A percentile compares a stretch with the other conserved stretches of the same genome.
Evolutionary conservation across 2,888 invertebrate genomes (phyloP).

Genomic region (Heliconius ismenius): DNA sequence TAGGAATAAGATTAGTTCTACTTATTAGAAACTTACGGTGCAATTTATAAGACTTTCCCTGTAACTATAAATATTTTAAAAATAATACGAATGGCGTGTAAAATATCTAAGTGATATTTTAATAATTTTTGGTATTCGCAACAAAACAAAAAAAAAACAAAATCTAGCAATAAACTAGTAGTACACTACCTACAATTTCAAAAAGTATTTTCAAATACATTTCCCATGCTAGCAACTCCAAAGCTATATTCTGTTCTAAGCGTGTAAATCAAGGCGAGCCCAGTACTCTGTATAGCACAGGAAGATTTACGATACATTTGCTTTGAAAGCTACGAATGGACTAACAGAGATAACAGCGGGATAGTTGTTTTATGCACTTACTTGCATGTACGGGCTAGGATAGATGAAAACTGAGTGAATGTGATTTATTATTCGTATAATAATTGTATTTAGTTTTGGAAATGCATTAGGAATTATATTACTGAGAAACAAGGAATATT

Average conservation of each 20-base stretch:
- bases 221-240: background rate
- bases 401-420: background rate
- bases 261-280: slow-evolving; percentile 20
- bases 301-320: slow-evolving; percentile 41
- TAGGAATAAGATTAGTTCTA: slow-evolving; percentile 3
- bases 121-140: too few species aligned
- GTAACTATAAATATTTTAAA: too few species aligned
- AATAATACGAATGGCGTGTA: too few species aligned
- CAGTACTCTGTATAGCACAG: slow-evolving; percentile 16
- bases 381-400: background rate
- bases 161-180: background rate
- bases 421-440: slow-evolving; percentile 4
- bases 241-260: background rate
- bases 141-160: background rate
- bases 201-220: slow-evolving; percentile 4
- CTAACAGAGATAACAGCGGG: slow-evolving; percentile 34
- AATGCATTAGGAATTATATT: too few species aligned
- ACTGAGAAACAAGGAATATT: too few species aligned
- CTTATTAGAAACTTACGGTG: background rate
- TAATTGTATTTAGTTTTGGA: background rate
- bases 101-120: too few species aligned
- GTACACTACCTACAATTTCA: background rate
- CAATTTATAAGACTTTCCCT: background rate
- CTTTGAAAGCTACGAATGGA: slow-evolving; percentile 37
- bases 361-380: slow-evolving; percentile 26